Evolutionary conservation across 2,113 vertebrate species (phyloP), one percentile per base, ranked within the genome.

Genomic region (Arvicanthis niloticus): DNA sequence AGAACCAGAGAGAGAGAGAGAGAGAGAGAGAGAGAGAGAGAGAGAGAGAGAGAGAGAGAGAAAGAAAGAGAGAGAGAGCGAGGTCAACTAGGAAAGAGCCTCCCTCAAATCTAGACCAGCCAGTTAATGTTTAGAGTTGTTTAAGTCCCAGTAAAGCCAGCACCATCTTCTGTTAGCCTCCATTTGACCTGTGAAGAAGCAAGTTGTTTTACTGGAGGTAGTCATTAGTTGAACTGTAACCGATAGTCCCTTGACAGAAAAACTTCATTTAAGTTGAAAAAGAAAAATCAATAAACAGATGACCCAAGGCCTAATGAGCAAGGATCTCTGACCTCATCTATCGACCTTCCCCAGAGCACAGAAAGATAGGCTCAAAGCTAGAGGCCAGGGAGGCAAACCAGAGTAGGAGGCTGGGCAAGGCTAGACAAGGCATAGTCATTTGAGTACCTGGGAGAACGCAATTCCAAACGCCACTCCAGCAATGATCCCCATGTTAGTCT

Each of bases 401-500:
- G n/a, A 21, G 68, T 26, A 24, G 56, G 84, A 95, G 26, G 22
- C 60, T 53, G 51, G 40, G 21, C 70, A 34, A 89, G 42, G 56
- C 53, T 68, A 91, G 77, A 90, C 22, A 26, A 8, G 42, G 40
- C 26, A 87, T 7, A 62, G 82, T 75, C n/a, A 91, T 19, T 10
- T 62, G 68, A 93, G 19, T 99, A 99, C 99, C 99, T 99, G 99
- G 98, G 99, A 99, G 98, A 99, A 99, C 0, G 99, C 99, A 56
- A 99, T 99, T 96, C 99, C 99, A 96, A 99, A 99, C 8, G 99
- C 99, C 88, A 99, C 99, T 96, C 99, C 99, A 80, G 99, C 99
- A 88, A 99, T 99, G 98, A 99, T 99, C 95, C 99, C 99, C 99
- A 99, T 99, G 99, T 99, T 99, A 90, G 99, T 99, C 98, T 99